Base-by-base conservation (phyloP, 2,797 vertebrate species). In the Buceros bicornis region DNA sequence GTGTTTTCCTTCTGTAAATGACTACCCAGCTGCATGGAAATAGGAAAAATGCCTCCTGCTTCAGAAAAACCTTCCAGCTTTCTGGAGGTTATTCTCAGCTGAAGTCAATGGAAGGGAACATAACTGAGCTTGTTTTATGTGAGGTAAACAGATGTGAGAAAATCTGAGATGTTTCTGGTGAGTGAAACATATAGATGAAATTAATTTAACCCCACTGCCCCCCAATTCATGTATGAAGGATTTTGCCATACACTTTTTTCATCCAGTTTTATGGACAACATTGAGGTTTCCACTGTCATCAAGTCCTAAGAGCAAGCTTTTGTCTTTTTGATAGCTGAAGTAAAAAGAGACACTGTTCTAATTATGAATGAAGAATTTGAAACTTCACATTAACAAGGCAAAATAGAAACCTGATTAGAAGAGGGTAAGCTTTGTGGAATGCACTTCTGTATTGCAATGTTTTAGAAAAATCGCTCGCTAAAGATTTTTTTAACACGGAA, bases 1-100 rank as follows among this genome's bases (percentile, higher is more conserved):
- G 83, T 89, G 95, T 87, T 93, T 95, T 90, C 78, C 71, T 43
- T 69, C 64, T 87, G 93, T 86, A 92, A 91, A 82, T 91, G 82
- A 91, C 85, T 95, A 66, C 54, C 31, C 70, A 88, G 91, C 80
- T 94, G 91, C 73, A 91, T 48, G 76, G 89, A 92, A 95, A 62
- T 31, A 42, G 72, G 45, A 76, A 22, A 69, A 77, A 65, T 24
- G 17, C 26, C 76, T 94, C 37, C 22, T n/a, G 48, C 53, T 88
- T 69, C 47, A 91, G 47, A 45, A 37, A 62, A 43, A 79, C 53
- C 45, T 87, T 93, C 33, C 58, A 56, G 70, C 42, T 62, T 95
- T 73, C 77, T 89, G 80, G 86, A 95, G 86, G 56, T 90, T 94
- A 26, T 93, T 90, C 54, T 51, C n/a, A n/a, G n/a, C 5, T 82